Percentiles rank a stretch among this genome's conserved stretches.
These are phyloP conservation scores for Chrysopa pallens DNA, from an alignment of 1,140 invertebrate species.

Conservation along the genomic window DNA sequence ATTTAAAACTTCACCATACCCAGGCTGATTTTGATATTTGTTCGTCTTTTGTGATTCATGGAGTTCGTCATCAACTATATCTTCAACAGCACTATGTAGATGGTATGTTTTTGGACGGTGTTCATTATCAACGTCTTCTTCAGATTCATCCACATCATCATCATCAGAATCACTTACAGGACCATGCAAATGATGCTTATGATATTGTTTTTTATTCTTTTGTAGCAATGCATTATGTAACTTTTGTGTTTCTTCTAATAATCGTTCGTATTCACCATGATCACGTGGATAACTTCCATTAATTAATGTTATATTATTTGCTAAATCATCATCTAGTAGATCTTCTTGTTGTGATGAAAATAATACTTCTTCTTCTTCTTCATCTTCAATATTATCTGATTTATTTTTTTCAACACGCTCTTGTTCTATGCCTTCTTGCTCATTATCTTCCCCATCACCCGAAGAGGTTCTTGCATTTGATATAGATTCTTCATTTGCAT, in stretches of 20 bases:
- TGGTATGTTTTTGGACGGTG: background rate
- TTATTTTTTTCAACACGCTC: background rate
- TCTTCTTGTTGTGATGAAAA: no score
- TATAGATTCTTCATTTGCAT: background rate
- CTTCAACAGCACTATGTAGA: background rate
- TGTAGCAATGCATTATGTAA: no score
- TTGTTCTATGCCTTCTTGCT: background rate
- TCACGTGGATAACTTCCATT: no score
- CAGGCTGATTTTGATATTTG: no score
- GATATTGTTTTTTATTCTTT: no score
- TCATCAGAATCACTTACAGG: no score
- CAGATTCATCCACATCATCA: background rate
- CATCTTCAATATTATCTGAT: background rate
- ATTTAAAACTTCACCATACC: no score
- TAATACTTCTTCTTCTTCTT: background rate
- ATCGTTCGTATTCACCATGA: no score
- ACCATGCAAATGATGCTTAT: no score
- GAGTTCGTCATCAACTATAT: background rate
- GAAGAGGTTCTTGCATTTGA: background rate
- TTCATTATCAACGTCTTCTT: background rate
- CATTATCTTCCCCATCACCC: background rate
- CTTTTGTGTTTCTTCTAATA: no score
- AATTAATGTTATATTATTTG: background rate
- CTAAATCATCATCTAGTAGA: background rate
- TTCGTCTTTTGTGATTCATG: background rate